Conservation (phyloP, 2,888 invertebrate species). For the Drosophila pegasa region DNA sequence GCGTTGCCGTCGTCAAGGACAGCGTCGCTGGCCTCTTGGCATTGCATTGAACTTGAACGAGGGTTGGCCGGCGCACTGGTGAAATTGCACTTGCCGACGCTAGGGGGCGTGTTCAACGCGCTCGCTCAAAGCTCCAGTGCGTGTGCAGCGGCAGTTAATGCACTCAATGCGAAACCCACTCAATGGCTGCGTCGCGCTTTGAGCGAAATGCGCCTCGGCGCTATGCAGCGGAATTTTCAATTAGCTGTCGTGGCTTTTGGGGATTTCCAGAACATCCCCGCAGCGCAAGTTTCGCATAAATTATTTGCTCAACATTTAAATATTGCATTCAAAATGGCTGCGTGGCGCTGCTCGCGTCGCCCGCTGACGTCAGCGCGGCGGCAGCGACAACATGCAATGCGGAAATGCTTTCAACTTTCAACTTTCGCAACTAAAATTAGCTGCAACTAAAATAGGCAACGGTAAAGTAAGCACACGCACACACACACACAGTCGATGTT, state of each 20-base stretch:
- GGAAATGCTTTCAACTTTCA: conserved; percentile 61
- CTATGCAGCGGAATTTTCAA: conserved; percentile 62
- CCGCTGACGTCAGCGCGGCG: conserved; percentile 56
- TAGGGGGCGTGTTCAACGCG: conserved; percentile 63
- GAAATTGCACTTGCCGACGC: conserved; percentile 35
- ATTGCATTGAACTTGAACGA: conserved; percentile 76
- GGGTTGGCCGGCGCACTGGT: conserved; percentile 48
- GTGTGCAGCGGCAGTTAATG: conserved; percentile 5
- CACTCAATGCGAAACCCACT: conserved; percentile 35
- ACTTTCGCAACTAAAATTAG: conserved; percentile 70
- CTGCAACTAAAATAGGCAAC: conserved; percentile 47
- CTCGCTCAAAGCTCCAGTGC: conserved; percentile 28
- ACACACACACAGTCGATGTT: conserved; percentile 2
- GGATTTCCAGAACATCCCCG: conserved; percentile 16
- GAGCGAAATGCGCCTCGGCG: conserved; percentile 42
- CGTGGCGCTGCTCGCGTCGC: conserved; percentile 4
- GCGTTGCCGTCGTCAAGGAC: conserved; percentile 55
- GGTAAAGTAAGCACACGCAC: conserved; percentile 12
- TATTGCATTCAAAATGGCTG: conserved; percentile 47
- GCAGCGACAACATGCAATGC: conserved; percentile 28
- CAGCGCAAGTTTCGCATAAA: conserved; percentile 47
- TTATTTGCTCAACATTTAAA: conserved; percentile 62
- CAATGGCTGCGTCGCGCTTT: conserved; percentile 28
- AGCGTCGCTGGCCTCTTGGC: conserved; percentile 37
- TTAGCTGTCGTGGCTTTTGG: conserved; percentile 40